Conservation (phyloP, 2,888 invertebrate species). For the Philopedon plagiatum region DNA sequence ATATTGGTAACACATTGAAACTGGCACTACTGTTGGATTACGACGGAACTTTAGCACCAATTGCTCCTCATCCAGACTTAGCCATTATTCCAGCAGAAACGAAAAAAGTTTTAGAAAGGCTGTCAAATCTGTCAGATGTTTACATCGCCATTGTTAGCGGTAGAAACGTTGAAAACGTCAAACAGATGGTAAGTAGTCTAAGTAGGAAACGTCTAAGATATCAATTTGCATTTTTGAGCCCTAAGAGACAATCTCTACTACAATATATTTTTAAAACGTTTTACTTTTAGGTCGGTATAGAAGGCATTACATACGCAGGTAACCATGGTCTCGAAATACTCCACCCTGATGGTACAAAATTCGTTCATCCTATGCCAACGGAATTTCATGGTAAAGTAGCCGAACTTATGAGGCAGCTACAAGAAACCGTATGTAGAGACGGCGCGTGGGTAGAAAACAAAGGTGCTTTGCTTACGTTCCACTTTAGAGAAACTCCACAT, state of each 20-base stretch:
- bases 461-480: slow-evolving; percentile 88
- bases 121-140: slow-evolving; percentile 88
- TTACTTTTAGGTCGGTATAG: slow-evolving; percentile 80
- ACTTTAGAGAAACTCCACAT: slow-evolving; percentile 86
- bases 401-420: slow-evolving; percentile 82
- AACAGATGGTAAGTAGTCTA: slow-evolving; percentile 79
- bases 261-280: background rate
- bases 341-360: slow-evolving; percentile 91
- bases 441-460: slow-evolving; percentile 96
- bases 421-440: slow-evolving; percentile 88
- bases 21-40: slow-evolving; percentile 88
- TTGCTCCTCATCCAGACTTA: slow-evolving; percentile 91
- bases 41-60: slow-evolving; percentile 90
- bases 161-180: slow-evolving; percentile 89
- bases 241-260: no score
- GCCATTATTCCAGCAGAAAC: slow-evolving; percentile 90
- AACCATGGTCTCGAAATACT: slow-evolving; percentile 91
- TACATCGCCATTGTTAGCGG: slow-evolving; percentile 91
- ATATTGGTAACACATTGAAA: slow-evolving; percentile 89
- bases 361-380: slow-evolving; percentile 91
- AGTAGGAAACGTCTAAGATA: no score
- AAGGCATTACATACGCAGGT: slow-evolving; percentile 91
- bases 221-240: no score
- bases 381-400: slow-evolving; percentile 87
- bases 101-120: slow-evolving; percentile 84